Base-by-base conservation (phyloP, 2,113 vertebrate genomes). In the Chamaetylas fuelleborni region DNA sequence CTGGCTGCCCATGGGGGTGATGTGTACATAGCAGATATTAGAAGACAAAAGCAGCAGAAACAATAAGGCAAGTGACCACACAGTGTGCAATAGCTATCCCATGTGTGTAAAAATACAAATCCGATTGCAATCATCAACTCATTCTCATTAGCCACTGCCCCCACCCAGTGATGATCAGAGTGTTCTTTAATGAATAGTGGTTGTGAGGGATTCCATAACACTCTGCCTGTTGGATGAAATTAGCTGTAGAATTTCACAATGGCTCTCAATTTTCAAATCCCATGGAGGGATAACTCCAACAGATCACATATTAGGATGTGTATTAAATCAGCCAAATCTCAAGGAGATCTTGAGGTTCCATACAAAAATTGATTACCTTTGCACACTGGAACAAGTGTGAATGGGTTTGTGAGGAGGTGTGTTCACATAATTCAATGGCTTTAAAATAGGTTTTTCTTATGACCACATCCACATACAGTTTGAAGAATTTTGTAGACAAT, bases 281-380 rank as follows among this genome's bases (percentile, higher is more conserved):
- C 31, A 12, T 25, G 2, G 42, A 26, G 25, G 25, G 12, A 5
- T 64, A 42, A 36, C 11, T 16, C 26, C 8, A 71, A 48, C 13
- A 31, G 29, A 20, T 31, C 24, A 17, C 0, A 0, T 31, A 25
- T 26, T 50, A 50, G 28, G 36, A 42, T 50, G 20, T 0, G 0
- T 19, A 34, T 60, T 43, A 45, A 45, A 28, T 86, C 33, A 70
- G 40, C n/a, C 16, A 19, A 11, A 7, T n/a, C 47, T 70, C 29
- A n/a, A 38, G 19, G 10, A 12, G 4, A 17, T 24, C n/a, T 24
- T 40, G 38, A n/a, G 20, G 25, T 64, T 5, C 29, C 11, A 3
- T 26, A 26, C 4, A 34, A n/a, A 6, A 19, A 12, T 3, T 47
- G 11, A 34, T 54, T 34, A 25, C 16, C 9, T 48, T 48, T 34